Evolutionary conservation across 2,888 invertebrate genomes (phyloP).

Genomic region (Cryptus armator): DNA sequence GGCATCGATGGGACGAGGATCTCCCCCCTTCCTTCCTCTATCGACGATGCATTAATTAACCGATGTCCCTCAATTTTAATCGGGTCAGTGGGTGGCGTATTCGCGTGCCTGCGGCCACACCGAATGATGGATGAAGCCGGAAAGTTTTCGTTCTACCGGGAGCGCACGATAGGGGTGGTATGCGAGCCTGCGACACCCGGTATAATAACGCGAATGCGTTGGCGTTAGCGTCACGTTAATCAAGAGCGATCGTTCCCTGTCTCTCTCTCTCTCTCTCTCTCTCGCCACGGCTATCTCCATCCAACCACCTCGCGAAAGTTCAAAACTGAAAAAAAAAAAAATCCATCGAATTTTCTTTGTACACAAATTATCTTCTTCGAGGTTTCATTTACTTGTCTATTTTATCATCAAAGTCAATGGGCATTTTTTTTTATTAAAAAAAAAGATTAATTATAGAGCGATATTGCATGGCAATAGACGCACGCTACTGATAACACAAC

Average conservation of each 20-base stretch:
- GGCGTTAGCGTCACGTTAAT: slow-evolving; percentile 62
- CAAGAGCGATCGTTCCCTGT: slow-evolving; percentile 61
- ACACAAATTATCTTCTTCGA: neutral
- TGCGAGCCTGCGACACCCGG: slow-evolving; percentile 62
- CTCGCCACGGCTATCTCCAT: slow-evolving; percentile 26
- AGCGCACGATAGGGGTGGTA: slow-evolving; percentile 37
- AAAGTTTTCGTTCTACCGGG: slow-evolving; percentile 60
- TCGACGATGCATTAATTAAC: slow-evolving; percentile 62
- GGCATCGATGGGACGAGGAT: slow-evolving; percentile 29
- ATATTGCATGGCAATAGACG: neutral
- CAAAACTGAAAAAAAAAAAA: slow-evolving; percentile 15
- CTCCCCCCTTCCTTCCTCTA: neutral
- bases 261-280: slow-evolving; percentile 9
- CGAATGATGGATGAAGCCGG: slow-evolving; percentile 64
- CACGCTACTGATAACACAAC: neutral
- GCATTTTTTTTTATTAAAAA: no score
- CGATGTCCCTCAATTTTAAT: slow-evolving; percentile 61
- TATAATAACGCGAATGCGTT: slow-evolving; percentile 63
- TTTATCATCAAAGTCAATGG: neutral
- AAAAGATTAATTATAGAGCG: neutral
- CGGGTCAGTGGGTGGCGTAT: slow-evolving; percentile 59
- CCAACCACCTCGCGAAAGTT: neutral
- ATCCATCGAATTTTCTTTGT: slow-evolving; percentile 31
- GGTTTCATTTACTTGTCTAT: neutral
- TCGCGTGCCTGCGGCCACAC: slow-evolving; percentile 37